Percentiles rank a stretch among this genome's conserved stretches.
Conservation (phyloP, 2,888 invertebrate species). For the Tachina grossa region DNA sequence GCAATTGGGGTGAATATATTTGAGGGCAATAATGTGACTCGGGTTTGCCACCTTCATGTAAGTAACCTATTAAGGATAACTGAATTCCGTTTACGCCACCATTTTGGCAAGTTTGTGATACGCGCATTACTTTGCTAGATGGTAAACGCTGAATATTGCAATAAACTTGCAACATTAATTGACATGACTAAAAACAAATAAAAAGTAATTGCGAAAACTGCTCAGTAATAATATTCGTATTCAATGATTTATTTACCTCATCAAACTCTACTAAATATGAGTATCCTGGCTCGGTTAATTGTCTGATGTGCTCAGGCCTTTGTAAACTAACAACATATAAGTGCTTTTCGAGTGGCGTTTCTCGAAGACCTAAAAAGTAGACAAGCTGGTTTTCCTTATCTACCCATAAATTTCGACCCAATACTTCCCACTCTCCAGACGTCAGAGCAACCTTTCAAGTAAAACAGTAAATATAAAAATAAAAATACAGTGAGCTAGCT, state of each 20-base stretch:
- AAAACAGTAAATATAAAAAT: slow-evolving; percentile 65
- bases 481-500: no score
- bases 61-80: slow-evolving; percentile 87
- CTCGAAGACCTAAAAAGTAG: slow-evolving; percentile 95
- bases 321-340: slow-evolving; percentile 92
- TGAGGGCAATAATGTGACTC: slow-evolving; percentile 88
- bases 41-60: slow-evolving; percentile 86
- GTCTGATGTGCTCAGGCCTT: slow-evolving; percentile 87
- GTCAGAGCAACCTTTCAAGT: slow-evolving; percentile 87
- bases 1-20: slow-evolving; percentile 88
- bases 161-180: slow-evolving; percentile 91
- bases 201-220: slow-evolving; percentile 3
- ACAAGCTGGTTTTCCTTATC: slow-evolving; percentile 90
- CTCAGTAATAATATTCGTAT: not conserved
- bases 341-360: slow-evolving; percentile 96
- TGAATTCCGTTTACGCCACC: slow-evolving; percentile 88
- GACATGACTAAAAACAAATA: slow-evolving; percentile 86
- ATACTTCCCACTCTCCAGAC: slow-evolving; percentile 96
- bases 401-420: slow-evolving; percentile 93
- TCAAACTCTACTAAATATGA: slow-evolving; percentile 93
- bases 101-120: slow-evolving; percentile 85
- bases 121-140: slow-evolving; percentile 89
- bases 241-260: slow-evolving; percentile 83
- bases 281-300: slow-evolving; percentile 92
- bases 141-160: slow-evolving; percentile 92